phyloP scores from a whole-genome alignment of 1,140 invertebrate genomes.

The Portunus trituberculatus region DNA sequence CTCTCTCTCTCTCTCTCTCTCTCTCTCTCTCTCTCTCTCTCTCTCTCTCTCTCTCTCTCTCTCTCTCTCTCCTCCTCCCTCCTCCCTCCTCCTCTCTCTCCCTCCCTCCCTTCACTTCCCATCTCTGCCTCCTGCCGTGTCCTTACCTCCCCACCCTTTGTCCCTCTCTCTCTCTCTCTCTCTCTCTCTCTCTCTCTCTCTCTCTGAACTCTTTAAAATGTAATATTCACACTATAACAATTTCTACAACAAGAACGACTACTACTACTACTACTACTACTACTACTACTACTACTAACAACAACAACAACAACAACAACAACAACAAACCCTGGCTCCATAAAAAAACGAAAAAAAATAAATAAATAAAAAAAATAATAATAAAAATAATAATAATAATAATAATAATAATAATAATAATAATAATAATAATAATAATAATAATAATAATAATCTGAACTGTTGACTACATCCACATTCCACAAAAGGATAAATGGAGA shows the following conservation, averaged over 20 bases:
- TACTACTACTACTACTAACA: constrained; percentile 37
- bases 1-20: not conserved
- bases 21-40: not conserved
- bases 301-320: not conserved
- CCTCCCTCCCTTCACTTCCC: too few relatives aligned
- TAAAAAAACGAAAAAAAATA: too few relatives aligned
- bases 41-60: not conserved
- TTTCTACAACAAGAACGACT: not conserved
- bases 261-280: constrained; percentile 46
- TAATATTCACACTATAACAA: constrained; percentile 3
- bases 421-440: constrained; percentile 29
- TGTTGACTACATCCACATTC: not conserved
- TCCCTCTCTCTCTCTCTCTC: not conserved
- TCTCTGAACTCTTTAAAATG: not conserved
- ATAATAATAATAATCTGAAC: not conserved
- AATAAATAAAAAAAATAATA: too few relatives aligned
- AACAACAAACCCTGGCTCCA: not conserved
- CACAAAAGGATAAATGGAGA: not conserved
- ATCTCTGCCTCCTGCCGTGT: not conserved
- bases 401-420: not conserved
- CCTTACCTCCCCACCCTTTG: not conserved
- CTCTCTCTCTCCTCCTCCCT: not conserved
- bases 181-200: constrained; percentile 29
- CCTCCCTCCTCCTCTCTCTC: not conserved
- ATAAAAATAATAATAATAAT: not conserved